Evolutionary conservation across 1,140 invertebrate genomes (phyloP), one percentile per base, ranked within the genome.

Genomic region (Lepidostoma basale): DNA sequence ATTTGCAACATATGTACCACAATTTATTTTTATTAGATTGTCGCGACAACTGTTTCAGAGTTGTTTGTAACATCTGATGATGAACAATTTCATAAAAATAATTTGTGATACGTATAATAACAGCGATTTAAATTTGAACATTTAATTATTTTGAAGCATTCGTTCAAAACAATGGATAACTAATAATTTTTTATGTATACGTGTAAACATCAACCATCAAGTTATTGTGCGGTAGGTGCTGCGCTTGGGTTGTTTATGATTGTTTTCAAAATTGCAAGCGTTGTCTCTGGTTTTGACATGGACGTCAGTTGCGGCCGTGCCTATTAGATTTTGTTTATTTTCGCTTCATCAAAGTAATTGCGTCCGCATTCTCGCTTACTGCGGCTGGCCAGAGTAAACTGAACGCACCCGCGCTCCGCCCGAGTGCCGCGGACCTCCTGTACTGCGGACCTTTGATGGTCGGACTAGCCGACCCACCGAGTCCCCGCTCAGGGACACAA

Each of bases 231-330:
- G n/a, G n/a, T n/a, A n/a, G n/a, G n/a, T n/a, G n/a, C 44, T 36
- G 14, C 3, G 44, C 44, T 47, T 47, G 44, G 44, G 44, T 47
- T 47, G 44, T 25, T 47, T 47, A 9, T 9, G 23, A 47, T 47
- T 47, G 44, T 25, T 47, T 47, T 23, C 3, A 47, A 47, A 47
- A 23, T 22, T 22, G 20, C 44, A 54, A 54, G 49, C 49, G 2
- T 54, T 44, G 44, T 49, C 45, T 49, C 16, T 47, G 42, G 1
- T 52, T 63, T 49, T 63, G 62, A 63, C 62, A 63, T 63, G 62
- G 62, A 63, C 62, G 62, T 63, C 60, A 63, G 36, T 47, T 23
- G n/a, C 54, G 20, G 33, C 56, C 33, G 56, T 59, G 56, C 56
- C 56, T 40, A 18, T 10, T 22, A 20, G 20, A 20, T 12, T 59